phyloP scores from a whole-genome alignment of 2,113 vertebrate genomes.

The Panthera uncia region DNA sequence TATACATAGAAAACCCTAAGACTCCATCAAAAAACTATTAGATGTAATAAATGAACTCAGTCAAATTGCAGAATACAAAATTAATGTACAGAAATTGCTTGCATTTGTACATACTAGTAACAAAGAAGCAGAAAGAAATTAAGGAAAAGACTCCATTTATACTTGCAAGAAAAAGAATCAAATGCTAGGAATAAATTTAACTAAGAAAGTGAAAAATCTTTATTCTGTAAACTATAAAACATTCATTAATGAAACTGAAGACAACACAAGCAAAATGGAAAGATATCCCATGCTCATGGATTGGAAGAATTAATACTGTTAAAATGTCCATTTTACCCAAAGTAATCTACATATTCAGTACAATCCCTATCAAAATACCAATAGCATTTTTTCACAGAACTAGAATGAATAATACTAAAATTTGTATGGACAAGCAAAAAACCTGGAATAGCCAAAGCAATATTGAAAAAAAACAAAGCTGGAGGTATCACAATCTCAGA shows the following conservation, averaged over 20 bases:
- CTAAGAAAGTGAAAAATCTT: not conserved
- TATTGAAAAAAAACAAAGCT: not conserved
- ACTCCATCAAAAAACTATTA: not conserved
- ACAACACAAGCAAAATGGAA: not conserved
- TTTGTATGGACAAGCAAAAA: not conserved
- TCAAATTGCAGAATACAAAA: not conserved
- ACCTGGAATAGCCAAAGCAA: not conserved
- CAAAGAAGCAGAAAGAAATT: not conserved
- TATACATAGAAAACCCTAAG: not conserved
- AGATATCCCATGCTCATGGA: not conserved
- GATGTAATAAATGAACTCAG: not conserved
- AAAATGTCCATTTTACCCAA: not conserved
- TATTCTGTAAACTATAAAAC: not conserved
- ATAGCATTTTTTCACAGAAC: not conserved
- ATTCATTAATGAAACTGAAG: not conserved
- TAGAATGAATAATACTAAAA: not conserved
- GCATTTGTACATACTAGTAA: not conserved
- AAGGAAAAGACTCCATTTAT: not conserved
- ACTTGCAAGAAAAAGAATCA: not conserved
- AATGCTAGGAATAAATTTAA: not conserved
- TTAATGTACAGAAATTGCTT: not conserved
- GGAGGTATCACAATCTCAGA: not conserved
- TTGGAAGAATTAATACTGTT: not conserved
- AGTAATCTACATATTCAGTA: not conserved
- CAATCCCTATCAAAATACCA: not conserved